These are phyloP conservation scores for Arenaria interpres DNA, from an alignment of 2,113 vertebrate species.

Conservation along the genomic window DNA sequence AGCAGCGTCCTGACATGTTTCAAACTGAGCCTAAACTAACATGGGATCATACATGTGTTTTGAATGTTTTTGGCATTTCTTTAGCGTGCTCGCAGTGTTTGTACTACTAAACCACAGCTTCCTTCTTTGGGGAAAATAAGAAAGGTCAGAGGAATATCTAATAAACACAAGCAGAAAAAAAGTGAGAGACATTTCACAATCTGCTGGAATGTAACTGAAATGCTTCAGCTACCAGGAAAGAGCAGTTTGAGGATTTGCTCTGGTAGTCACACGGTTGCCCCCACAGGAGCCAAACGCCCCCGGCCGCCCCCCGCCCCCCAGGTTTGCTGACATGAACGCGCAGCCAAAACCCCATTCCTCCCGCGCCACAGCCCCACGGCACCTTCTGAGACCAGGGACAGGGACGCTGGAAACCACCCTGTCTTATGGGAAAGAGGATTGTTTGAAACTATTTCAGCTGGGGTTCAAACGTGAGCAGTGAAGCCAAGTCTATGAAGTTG, in stretches of 20 bases:
- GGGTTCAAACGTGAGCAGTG: not conserved
- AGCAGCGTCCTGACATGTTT: not conserved
- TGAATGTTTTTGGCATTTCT: constrained; percentile 11
- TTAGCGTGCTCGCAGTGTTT: not conserved
- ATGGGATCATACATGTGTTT: not conserved
- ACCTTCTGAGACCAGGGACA: not conserved
- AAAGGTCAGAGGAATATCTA: not conserved
- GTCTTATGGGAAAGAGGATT: fast-evolving
- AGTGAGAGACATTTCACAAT: fast-evolving
- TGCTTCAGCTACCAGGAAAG: not conserved
- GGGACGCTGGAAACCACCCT: not conserved
- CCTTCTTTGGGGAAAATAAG: constrained; percentile 1
- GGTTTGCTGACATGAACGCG: fast-evolving
- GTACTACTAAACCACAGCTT: constrained; percentile 39
- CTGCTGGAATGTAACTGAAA: not conserved
- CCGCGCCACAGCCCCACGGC: fast-evolving
- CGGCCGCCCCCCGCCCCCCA: not conserved
- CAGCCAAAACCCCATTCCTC: not conserved
- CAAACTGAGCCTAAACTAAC: not conserved
- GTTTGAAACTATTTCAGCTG: not conserved
- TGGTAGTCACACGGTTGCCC: not conserved
- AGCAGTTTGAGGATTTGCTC: not conserved
- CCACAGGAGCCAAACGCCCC: fast-evolving
- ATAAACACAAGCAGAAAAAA: not conserved
- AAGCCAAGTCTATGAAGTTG: not conserved